Base-by-base conservation (phyloP, 1,140 invertebrate species). In the Harlomillsia oculata region DNA sequence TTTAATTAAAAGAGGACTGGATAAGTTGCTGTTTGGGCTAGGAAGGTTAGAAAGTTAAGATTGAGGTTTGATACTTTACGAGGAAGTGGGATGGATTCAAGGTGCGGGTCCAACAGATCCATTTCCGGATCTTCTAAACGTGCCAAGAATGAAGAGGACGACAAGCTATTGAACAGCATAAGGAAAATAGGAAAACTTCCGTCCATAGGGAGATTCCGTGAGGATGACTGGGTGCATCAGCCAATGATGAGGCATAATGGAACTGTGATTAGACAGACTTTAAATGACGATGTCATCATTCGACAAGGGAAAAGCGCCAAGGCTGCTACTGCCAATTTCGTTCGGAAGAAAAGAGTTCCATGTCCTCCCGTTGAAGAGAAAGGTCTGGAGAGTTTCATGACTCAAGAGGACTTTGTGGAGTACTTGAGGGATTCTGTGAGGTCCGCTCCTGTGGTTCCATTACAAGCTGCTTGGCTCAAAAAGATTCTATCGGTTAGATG, bases 351-450 rank as follows among this genome's bases (percentile, higher is more conserved):
- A n/a, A 29, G n/a, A 6, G 16, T 46, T n/a, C 45, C 48, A n/a
- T 11, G 16, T 1, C 26, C 40, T 16, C 25, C 29, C 5, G 11
- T 26, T 21, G 32, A 32, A n/a, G 45, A 43, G 18, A 16, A 26
- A 26, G 30, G 37, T 5, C 14, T 59, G 0, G 61, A 63, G 28
- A 37, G 34, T 13, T 63, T 59, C 23, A 32, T 63, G 6, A 63
- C 56, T 0, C 53, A 59, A 48, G 61, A 63, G 5, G 61, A 63
- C 44, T 63, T 37, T 34, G 53, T 56, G 5, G 62, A 64, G 16
- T 64, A 55, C 20, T 34, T 60, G 3, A 29, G 62, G 20, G 55
- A 58, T 41, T 59, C 55, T 25, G 62, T 64, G 8, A 37, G 54
- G 0, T 25, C 53, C 2, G 62, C 62, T 20, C 62, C 62, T 16